Evolutionary conservation across 2,113 vertebrate genomes (phyloP), one percentile per base, ranked within the genome.

Genomic region (Mustela nigripes): DNA sequence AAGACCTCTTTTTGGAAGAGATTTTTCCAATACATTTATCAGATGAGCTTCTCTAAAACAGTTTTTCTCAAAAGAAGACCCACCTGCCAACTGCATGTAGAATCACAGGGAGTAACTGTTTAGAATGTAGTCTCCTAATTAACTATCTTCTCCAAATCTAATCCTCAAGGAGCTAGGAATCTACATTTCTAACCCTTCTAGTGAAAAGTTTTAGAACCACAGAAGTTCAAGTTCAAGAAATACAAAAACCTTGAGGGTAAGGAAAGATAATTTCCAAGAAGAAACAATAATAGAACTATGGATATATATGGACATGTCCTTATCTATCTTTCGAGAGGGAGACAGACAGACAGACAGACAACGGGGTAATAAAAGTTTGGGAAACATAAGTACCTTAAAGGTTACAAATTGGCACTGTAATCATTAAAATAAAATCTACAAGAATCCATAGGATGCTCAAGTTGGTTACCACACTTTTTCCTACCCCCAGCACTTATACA

Each of bases 41-140:
- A 88, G 60, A 71, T 15, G 18, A 85, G 28, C 12, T 5, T 73
- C 36, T 92, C 39, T 83, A 90, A 95, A 95, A 81, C 16, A 58
- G 5, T 81, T 89, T 96, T 94, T 42, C 53, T 97, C 65, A 89
- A 97, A 78, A 86, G 89, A 69, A 82, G 42, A 79, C 53, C n/a
- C 53, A 76, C 26, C 26, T 73, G 28, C 56, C 60, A 97, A 79
- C 4, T 60, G 48, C 63, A 91, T 58, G 93, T 62, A 80, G 50
- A 79, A 85, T 96, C 31, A 31, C 24, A 3, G 18, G 31, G 78
- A 3, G 18, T 31, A 92, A 81, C 69, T 91, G 76, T 91, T 94
- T 85, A 73, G 82, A 87, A 60, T 83, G 45, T 50, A 76, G 85
- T 45, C 85, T 92, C 63, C 48, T 62, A 89, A 90, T 93, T 56